Evolutionary conservation across 2,797 vertebrate species (phyloP), one percentile per base, ranked within the genome.

Genomic region (Oreonectes daqikongensis): DNA sequence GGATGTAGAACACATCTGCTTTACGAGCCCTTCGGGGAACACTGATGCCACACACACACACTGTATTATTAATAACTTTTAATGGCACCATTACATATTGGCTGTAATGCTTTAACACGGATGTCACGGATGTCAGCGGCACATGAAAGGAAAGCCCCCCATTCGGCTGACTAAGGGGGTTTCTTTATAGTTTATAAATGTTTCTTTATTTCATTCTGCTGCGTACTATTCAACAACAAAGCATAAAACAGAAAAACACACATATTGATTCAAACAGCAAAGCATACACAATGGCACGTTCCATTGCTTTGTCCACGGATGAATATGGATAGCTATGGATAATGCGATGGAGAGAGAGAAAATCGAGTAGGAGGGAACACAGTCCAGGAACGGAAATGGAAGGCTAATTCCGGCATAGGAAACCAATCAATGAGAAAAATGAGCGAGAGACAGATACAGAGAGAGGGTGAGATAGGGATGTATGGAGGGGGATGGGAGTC

Each of bases 31-130:
- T 86, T 83, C 80, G 79, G 78, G 91, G 89, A 83, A 81, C 57
- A 6, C 68, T 55, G 69, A 80, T 80, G 28, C 77, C 85, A 82
- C 85, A 85, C 86, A 86, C 79, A 81, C 88, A 86, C 72, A 84
- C 87, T 93, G 92, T 93, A 93, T 95, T 94, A 94, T 94, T 95
- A 94, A 95, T 92, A 92, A 91, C 90, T 90, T 92, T 90, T 94
- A 95, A 96, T 93, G 92, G 93, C 88, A 88, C 92, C 91, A 91
- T 93, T 92, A 93, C 90, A 91, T 86, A 89, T 87, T 86, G 90
- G 85, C 81, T 84, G 87, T 87, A 20, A n/a, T 35, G 88, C 90
- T 91, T 92, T 85, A 89, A 89, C 86, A 90, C 75, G 83, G 85
- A 92, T 82, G 82, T 84, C 75, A 28, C n/a, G n/a, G n/a, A 53